Base-by-base conservation (phyloP, 2,888 invertebrate genomes). In the Tachystola acroxantha region DNA sequence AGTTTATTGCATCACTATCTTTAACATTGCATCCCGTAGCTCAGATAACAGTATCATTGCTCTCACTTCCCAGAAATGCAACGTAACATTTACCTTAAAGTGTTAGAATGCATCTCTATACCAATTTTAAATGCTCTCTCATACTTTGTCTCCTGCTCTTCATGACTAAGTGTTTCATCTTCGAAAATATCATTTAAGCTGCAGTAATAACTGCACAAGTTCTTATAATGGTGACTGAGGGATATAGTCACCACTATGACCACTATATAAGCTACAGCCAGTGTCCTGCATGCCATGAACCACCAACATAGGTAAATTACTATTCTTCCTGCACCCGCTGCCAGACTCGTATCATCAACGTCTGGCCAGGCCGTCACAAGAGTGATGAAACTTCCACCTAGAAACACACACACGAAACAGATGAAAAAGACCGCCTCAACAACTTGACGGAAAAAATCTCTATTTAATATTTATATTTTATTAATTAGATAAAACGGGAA, bases 21-120 rank as follows among this genome's bases (percentile, higher is more conserved):
- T 25, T 3, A 24, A 7, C 4, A 7, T 24, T 7, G n/a, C n/a
- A n/a, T n/a, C n/a, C n/a, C n/a, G n/a, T n/a, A n/a, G n/a, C n/a
- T n/a, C n/a, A n/a, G n/a, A n/a, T n/a, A n/a, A n/a, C n/a, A n/a
- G n/a, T n/a, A n/a, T n/a, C n/a, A n/a, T 19, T 19, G 6, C 6
- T 5, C n/a, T 20, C 7, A 20, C 3, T 3, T 4, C 3, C 3
- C 3, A 16, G 6, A 6, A 24, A n/a, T 24, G 2, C 3, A 22
- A 9, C n/a, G 10, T 9, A 9, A 11, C 31, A 46, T 53, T 58
- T 46, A 77, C 79, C 57, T 48, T 19, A 74, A 43, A 1, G 72
- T 74, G 10, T 64, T 53, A 0, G 55, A 44, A 45, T 77, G 78
- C 10, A 72, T 29, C 37, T 62, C 50, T 10, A 78, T 64, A 2